These are phyloP conservation scores for Stenopsyche tienmushanensis DNA, from an alignment of 1,140 invertebrate genomes.

Conservation along the genomic window DNA sequence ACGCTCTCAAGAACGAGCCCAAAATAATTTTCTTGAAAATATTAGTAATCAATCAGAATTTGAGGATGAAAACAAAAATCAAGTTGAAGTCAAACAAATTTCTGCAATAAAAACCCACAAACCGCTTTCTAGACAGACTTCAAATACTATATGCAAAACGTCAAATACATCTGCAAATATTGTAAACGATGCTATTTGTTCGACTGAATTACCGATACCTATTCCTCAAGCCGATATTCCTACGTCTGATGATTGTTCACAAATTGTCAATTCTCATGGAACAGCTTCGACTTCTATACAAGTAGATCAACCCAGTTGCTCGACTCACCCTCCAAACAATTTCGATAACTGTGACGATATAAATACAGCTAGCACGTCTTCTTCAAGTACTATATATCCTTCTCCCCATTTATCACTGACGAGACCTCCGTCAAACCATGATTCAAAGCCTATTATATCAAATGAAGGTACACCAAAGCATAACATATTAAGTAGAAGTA, in stretches of 20 bases:
- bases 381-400: slow-evolving; percentile 3
- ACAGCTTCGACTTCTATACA: too few species aligned
- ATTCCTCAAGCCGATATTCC: slow-evolving; percentile 1
- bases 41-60: slow-evolving; percentile 54
- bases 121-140: slow-evolving; percentile 59
- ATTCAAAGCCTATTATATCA: slow-evolving; percentile 31
- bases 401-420: slow-evolving; percentile 47
- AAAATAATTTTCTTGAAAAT: slow-evolving; percentile 53
- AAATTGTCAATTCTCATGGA: too few species aligned
- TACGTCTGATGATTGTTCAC: not conserved
- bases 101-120: slow-evolving; percentile 59
- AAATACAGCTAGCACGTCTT: slow-evolving; percentile 6
- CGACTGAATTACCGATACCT: slow-evolving; percentile 20
- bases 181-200: slow-evolving; percentile 31
- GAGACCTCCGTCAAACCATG: slow-evolving; percentile 47
- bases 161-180: slow-evolving; percentile 44
- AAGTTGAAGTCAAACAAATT: slow-evolving; percentile 56
- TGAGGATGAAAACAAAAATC: slow-evolving; percentile 56
- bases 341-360: slow-evolving; percentile 23
- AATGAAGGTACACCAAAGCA: slow-evolving; percentile 48
- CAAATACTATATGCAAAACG: slow-evolving; percentile 45
- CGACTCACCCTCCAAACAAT: slow-evolving; percentile 28
- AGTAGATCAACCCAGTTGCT: slow-evolving; percentile 32
- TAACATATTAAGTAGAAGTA: slow-evolving; percentile 36
- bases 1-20: slow-evolving; percentile 53